These are phyloP conservation scores for Colletes latitarsis DNA, from an alignment of 1,140 invertebrate species.

Conservation along the genomic window DNA sequence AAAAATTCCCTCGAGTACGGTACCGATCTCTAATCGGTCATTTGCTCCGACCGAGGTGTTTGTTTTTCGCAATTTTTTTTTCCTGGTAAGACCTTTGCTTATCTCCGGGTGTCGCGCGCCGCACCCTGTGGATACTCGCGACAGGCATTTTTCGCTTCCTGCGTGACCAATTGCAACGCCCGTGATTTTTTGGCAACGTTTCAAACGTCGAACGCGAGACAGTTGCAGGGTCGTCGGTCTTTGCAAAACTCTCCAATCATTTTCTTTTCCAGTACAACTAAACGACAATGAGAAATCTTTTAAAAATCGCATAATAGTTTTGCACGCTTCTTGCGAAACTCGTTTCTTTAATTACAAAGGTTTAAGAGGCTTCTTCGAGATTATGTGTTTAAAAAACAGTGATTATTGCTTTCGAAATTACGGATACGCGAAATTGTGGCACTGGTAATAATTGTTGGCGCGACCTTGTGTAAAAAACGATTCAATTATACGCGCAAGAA, in stretches of 20 bases:
- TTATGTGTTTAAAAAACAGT: too few relatives aligned
- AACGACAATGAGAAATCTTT: neutral
- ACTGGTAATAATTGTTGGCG: too few relatives aligned
- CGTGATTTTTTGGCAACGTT: slow-evolving; percentile 64
- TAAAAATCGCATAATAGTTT: too few relatives aligned
- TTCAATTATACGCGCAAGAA: neutral
- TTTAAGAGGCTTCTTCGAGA: too few relatives aligned
- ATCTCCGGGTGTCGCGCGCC: neutral
- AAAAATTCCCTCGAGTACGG: neutral
- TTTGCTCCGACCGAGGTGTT: slow-evolving; percentile 20
- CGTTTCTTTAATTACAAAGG: too few relatives aligned
- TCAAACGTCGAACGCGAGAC: slow-evolving; percentile 67
- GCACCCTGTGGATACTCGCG: neutral
- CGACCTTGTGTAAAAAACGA: neutral
- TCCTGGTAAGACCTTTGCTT: neutral
- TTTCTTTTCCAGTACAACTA: neutral
- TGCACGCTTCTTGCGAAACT: too few relatives aligned
- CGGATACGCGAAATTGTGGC: too few relatives aligned
- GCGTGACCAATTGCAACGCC: slow-evolving; percentile 50
- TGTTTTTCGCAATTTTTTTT: slow-evolving; percentile 28
- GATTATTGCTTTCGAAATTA: too few relatives aligned
- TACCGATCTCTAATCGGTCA: slow-evolving; percentile 22
- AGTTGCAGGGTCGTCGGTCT: slow-evolving; percentile 67
- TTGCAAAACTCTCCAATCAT: slow-evolving; percentile 42
- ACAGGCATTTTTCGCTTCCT: slow-evolving; percentile 14